Conservation (phyloP, 2,888 invertebrate genomes). For the Lasioglossum villosulum region DNA sequence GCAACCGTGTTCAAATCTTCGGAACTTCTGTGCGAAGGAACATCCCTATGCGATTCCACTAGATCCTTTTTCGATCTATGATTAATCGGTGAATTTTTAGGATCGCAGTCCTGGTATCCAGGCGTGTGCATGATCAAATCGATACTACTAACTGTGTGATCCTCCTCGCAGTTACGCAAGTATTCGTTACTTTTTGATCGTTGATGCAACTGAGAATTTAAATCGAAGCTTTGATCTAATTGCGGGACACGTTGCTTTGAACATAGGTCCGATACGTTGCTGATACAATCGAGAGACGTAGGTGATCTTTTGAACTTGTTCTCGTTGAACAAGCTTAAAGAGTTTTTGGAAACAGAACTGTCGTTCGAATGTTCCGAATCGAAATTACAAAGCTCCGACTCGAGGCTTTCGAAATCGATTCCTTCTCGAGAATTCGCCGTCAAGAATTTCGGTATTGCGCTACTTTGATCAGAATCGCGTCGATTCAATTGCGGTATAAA, state of each 20-base stretch:
- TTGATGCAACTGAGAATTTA: constrained; percentile 65
- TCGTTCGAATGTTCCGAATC: constrained; percentile 80
- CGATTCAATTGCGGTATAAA: constrained; percentile 74
- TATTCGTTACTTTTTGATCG: constrained; percentile 75
- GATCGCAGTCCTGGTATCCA: constrained; percentile 55
- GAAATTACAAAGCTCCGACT: constrained; percentile 79
- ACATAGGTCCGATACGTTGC: constrained; percentile 65
- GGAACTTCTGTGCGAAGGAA: constrained; percentile 71
- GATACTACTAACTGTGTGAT: constrained; percentile 56
- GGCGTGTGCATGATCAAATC: constrained; percentile 57
- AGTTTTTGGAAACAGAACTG: constrained; percentile 77
- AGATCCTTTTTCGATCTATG: constrained; percentile 53
- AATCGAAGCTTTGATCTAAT: constrained; percentile 70
- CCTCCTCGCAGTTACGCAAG: constrained; percentile 64
- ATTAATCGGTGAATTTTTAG: constrained; percentile 44
- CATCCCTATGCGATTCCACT: constrained; percentile 61
- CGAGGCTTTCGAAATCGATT: constrained; percentile 82
- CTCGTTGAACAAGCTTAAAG: constrained; percentile 74
- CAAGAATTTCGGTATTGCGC: constrained; percentile 77
- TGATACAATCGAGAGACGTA: constrained; percentile 67
- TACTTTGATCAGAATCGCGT: constrained; percentile 65
- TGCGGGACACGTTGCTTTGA: constrained; percentile 69
- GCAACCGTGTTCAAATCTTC: constrained; percentile 70
- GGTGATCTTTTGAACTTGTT: constrained; percentile 71
- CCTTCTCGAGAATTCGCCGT: constrained; percentile 82